These are phyloP conservation scores for Gopherus evgoodei DNA, from an alignment of 2,113 vertebrate genomes.

Conservation along the genomic window DNA sequence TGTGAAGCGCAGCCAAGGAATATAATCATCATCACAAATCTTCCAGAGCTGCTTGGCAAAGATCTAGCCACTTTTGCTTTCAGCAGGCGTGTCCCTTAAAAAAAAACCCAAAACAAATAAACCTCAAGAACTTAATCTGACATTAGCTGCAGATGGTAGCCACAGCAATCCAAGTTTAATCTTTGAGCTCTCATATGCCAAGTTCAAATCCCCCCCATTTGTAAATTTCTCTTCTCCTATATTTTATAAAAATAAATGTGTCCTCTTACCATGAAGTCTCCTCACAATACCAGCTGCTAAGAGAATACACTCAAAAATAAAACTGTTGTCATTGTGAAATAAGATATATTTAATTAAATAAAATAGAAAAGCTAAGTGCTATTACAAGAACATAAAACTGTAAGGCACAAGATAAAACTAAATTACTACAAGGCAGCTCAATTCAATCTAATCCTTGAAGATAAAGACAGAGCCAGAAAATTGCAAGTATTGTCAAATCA, in stretches of 20 bases:
- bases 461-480: conserved; percentile 83
- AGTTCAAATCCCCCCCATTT: conserved; percentile 65
- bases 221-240: conserved; percentile 67
- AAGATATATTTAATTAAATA: conserved; percentile 89
- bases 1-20: conserved; percentile 4
- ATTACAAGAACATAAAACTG: conserved; percentile 85
- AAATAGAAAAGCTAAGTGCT: conserved; percentile 78
- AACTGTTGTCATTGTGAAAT: conserved; percentile 83
- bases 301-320: conserved; percentile 81
- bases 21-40: neutral
- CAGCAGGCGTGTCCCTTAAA: neutral
- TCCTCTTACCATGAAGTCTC: conserved; percentile 68
- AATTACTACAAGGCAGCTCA: conserved; percentile 84
- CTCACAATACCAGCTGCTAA: conserved; percentile 78
- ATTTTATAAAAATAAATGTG: conserved; percentile 74
- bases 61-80: neutral
- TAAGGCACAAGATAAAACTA: conserved; percentile 84
- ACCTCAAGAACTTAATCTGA: neutral
- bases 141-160: conserved; percentile 36
- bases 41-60: conserved; percentile 15
- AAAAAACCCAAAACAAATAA: neutral
- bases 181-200: conserved; percentile 36
- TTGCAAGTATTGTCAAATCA: conserved; percentile 85
- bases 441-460: conserved; percentile 86
- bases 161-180: conserved; percentile 67